phyloP scores from a whole-genome alignment of 1,140 invertebrate genomes.

The Nephila pilipes region DNA sequence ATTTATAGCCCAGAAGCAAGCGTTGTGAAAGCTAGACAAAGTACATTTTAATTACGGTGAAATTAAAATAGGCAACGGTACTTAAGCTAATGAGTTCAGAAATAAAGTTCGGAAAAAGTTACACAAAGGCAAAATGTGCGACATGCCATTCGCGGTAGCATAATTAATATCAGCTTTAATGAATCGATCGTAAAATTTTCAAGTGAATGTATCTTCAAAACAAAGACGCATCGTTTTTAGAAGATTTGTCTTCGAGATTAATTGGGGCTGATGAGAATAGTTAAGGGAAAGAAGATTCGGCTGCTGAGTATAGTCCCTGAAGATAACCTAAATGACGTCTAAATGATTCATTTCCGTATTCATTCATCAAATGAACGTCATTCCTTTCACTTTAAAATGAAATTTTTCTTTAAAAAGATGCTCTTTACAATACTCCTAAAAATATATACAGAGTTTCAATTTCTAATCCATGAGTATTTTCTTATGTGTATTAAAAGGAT shows the following conservation, averaged over 20 bases:
- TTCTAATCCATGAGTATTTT: neutral
- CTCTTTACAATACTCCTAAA: neutral
- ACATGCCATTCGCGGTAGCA: neutral
- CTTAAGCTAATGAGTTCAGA: slow-evolving; percentile 57
- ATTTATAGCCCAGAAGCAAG: slow-evolving; percentile 46
- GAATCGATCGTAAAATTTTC: slow-evolving; percentile 55
- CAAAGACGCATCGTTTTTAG: slow-evolving; percentile 34
- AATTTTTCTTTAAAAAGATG: neutral
- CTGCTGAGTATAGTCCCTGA: neutral
- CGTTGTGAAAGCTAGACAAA: slow-evolving; percentile 25
- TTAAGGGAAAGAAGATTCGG: neutral
- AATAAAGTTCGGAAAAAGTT: slow-evolving; percentile 57
- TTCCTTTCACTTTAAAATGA: neutral
- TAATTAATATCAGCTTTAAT: slow-evolving; percentile 67
- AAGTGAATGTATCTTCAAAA: neutral
- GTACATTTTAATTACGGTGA: slow-evolving; percentile 63
- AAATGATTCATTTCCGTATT: neutral
- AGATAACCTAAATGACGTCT: neutral
- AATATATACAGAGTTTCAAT: neutral
- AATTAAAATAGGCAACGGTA: slow-evolving; percentile 65
- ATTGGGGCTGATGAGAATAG: slow-evolving; percentile 39
- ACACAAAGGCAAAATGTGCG: slow-evolving; percentile 20
- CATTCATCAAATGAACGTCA: neutral
- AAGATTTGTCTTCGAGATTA: slow-evolving; percentile 26
- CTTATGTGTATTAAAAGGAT: neutral